A percentile compares a stretch with the other conserved stretches of the same genome.
Evolutionary conservation across 2,888 invertebrate genomes (phyloP).

Genomic region (Poecilus cupreus): DNA sequence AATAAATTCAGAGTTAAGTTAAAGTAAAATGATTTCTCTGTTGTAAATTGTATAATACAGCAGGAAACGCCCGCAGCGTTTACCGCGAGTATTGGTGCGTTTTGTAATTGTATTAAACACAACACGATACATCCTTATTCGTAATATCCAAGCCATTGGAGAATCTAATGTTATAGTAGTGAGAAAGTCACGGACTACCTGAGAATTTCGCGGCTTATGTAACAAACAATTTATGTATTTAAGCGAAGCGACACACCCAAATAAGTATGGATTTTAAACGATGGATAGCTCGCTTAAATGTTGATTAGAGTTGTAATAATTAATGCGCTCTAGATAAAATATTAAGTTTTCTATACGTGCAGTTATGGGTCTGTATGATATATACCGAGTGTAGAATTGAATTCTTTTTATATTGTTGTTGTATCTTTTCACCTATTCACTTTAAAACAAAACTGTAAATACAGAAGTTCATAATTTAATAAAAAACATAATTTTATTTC

Average conservation of each 20-base stretch:
- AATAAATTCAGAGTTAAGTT: background rate
- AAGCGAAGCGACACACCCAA: background rate
- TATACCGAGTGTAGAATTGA: too few species aligned
- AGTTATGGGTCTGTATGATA: too few species aligned
- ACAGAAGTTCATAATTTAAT: too few species aligned
- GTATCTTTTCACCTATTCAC: too few species aligned
- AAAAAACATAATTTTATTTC: too few species aligned
- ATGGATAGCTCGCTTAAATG: too few species aligned
- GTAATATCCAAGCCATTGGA: background rate
- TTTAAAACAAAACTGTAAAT: too few species aligned
- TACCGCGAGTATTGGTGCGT: background rate
- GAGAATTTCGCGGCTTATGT: background rate
- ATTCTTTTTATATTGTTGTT: too few species aligned
- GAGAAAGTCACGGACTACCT: background rate
- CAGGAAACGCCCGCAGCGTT: background rate
- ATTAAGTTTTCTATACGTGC: too few species aligned
- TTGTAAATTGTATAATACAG: background rate
- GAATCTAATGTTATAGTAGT: background rate
- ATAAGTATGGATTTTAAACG: background rate
- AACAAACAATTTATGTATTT: background rate
- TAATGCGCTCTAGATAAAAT: background rate
- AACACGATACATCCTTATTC: conserved; percentile 6
- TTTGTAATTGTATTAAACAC: background rate
- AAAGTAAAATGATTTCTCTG: background rate
- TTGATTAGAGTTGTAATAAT: background rate